These are phyloP conservation scores for Sinocyclocheilus anophthalmus DNA, from an alignment of 2,113 vertebrate species.

Conservation along the genomic window DNA sequence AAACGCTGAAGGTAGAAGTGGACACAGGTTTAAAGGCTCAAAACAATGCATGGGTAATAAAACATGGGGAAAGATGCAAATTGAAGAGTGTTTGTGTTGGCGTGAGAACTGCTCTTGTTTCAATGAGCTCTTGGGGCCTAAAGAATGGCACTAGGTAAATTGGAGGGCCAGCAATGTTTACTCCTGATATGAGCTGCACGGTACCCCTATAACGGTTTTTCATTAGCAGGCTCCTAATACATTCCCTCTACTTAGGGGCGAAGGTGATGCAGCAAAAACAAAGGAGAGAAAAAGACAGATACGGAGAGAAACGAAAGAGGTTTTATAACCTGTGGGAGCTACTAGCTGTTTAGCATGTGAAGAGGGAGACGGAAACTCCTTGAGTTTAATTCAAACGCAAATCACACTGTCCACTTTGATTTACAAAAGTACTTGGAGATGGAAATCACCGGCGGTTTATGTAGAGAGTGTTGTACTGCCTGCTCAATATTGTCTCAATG, in stretches of 20 bases:
- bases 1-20: conserved; percentile 11
- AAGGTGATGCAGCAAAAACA: conserved; percentile 14
- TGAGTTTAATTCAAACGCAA: conserved; percentile 50
- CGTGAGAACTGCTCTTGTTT: conserved; percentile 29
- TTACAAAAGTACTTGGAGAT: conserved; percentile 49
- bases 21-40: conserved; percentile 31
- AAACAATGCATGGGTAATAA: conserved; percentile 40
- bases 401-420: conserved; percentile 52
- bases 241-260: background rate
- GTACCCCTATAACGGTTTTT: conserved; percentile 44
- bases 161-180: conserved; percentile 17
- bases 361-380: conserved; percentile 59
- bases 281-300: background rate
- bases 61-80: conserved; percentile 28
- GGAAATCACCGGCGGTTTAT: conserved; percentile 54
- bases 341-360: conserved; percentile 64
- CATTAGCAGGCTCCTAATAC: conserved; percentile 37
- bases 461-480: conserved; percentile 63
- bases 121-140: conserved; percentile 18
- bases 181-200: conserved; percentile 34
- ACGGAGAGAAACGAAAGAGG: background rate
- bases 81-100: conserved; percentile 18
- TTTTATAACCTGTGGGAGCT: conserved; percentile 52
- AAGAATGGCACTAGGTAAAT: conserved; percentile 28
- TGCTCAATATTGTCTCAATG: conserved; percentile 40